Conservation (phyloP, 2,113 vertebrate species). For the Emberiza fucata region DNA sequence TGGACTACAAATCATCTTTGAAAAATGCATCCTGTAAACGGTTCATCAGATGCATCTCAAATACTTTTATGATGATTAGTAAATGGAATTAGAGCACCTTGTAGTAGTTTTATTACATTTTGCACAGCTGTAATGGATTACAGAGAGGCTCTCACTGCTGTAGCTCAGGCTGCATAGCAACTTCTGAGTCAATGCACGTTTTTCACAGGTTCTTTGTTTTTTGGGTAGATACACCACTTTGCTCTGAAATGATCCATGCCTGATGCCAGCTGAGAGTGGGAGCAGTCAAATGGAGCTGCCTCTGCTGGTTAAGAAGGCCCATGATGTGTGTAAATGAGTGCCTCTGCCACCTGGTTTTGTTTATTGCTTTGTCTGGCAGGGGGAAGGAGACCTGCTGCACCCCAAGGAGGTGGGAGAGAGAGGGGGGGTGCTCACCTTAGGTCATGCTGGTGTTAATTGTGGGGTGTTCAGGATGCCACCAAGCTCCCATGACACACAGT, state of each 20-base stretch:
- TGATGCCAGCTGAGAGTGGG: not conserved
- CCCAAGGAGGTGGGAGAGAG: too few relatives aligned
- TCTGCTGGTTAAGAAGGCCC: not conserved
- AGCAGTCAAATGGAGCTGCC: not conserved
- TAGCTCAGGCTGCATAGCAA: not conserved
- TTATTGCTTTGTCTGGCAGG: not conserved
- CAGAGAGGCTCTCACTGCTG: not conserved
- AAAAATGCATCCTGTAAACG: not conserved
- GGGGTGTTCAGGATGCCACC: not conserved
- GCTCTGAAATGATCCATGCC: not conserved
- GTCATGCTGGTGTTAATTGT: not conserved
- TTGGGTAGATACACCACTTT: not conserved
- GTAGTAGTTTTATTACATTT: constrained; percentile 39
- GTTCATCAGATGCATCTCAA: constrained; percentile 28
- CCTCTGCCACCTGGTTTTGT: not conserved
- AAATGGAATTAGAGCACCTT: constrained; percentile 50
- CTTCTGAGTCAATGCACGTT: not conserved
- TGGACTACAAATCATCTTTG: constrained; percentile 23
- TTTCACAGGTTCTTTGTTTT: not conserved
- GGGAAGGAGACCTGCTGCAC: not conserved
- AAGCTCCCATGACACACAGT: rapidly evolving
- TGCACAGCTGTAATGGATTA: not conserved
- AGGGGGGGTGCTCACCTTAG: not conserved
- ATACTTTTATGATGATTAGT: constrained; percentile 35
- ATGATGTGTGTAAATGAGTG: not conserved